Evolutionary conservation across 64 coral and sea anemone genomes (phyloP), one percentile per base, ranked within the genome.

Genomic region (Actinia tenebrosa): DNA sequence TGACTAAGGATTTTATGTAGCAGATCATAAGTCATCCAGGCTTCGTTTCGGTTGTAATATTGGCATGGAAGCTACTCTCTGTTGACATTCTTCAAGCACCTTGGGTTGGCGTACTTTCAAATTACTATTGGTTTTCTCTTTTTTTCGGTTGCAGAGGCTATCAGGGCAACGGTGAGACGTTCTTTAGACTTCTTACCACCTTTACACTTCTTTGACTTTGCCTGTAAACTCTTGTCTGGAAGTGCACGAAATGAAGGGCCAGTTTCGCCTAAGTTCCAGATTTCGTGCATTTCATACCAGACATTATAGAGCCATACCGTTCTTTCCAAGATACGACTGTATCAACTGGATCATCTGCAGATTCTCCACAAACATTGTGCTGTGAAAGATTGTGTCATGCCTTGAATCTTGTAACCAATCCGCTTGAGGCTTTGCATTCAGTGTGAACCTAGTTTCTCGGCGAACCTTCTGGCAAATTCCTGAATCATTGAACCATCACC

Each of bases 221-320:
- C 91, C 16, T 84, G 89, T 22, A 90, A 87, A 79, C 84, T 88
- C 30, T 94, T 94, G 50, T 94, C 80, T 44, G 92, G 86, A 15
- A 90, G 80, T 18, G 80, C 64, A 66, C 66, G 64, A 44, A 84
- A 90, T 0, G 71, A 79, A 23, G 30, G 54, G n/a, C 87, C 93
- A 62, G 93, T 94, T 91, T 90, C 88, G 86, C 88, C 89, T 66
- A 84, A 44, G 71, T 94, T 94, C 85, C 80, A 90, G 83, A 88
- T 79, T 54, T 93, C 59, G 77, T 92, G 7, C 64, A 87, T 59
- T 53, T 60, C 53, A 88, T 90, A 95, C 89, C 86, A 56, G 80
- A 63, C 16, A 45, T 91, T 20, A 91, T 89, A 62, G 66, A 53
- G 15, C 58, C 23, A 72, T 86, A 55, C 14, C 81, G 86, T 55